Evolutionary conservation across 2,797 vertebrate genomes (phyloP).

Genomic region (Pangasius macronema): DNA sequence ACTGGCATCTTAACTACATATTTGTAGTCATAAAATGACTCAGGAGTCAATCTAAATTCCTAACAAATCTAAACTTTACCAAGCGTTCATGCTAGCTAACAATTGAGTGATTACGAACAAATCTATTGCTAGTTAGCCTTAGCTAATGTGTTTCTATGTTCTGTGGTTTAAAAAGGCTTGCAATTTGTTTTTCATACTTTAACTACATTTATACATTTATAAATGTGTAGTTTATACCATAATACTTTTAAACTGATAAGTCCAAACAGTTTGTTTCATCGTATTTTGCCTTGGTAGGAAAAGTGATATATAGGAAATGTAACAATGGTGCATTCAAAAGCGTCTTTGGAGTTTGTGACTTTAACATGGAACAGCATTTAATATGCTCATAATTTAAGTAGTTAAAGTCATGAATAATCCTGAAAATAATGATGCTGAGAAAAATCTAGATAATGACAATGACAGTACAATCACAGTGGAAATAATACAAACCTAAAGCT

Average conservation of each 20-base stretch:
- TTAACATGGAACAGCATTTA: not conserved
- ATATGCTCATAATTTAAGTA: not conserved
- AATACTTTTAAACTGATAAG: no score
- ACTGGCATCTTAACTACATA: not conserved
- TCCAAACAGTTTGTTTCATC: not conserved
- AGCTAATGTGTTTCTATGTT: not conserved
- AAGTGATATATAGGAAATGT: not conserved
- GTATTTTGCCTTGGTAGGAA: not conserved
- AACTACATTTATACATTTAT: not conserved
- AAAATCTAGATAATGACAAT: conserved; percentile 3
- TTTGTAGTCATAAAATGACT: not conserved
- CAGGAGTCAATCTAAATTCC: not conserved
- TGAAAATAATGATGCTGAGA: not conserved
- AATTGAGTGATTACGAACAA: not conserved
- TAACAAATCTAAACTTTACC: not conserved
- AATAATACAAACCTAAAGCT: not conserved
- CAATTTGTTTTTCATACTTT: not conserved
- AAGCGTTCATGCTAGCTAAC: not conserved
- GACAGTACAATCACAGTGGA: not conserved
- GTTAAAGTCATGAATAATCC: not conserved
- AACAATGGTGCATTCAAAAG: not conserved
- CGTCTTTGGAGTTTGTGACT: not conserved
- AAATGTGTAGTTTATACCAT: not conserved
- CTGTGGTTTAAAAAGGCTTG: not conserved
- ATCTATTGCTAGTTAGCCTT: not conserved